phyloP scores from a whole-genome alignment of 1,140 invertebrate genomes.

The Ceratina calcarata region DNA sequence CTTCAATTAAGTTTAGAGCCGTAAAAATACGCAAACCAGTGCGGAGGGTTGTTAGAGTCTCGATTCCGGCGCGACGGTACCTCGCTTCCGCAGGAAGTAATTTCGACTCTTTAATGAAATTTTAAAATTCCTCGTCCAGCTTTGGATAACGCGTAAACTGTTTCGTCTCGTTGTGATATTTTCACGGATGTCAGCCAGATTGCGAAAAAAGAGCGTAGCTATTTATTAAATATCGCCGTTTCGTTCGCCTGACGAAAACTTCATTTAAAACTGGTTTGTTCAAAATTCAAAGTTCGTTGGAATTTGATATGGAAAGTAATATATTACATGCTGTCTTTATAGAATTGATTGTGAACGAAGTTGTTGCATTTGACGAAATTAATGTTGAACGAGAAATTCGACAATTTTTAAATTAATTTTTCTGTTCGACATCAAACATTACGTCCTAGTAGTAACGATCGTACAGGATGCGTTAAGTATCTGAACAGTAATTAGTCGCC shows the following conservation, averaged over 20 bases:
- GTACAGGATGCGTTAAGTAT: too few relatives aligned
- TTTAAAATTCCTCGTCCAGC: slow-evolving; percentile 63
- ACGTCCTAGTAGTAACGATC: too few relatives aligned
- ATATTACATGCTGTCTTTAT: too few relatives aligned
- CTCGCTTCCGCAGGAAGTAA: slow-evolving; percentile 62
- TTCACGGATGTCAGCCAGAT: slow-evolving; percentile 2
- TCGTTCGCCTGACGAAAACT: not conserved
- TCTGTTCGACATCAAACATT: too few relatives aligned
- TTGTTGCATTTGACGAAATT: too few relatives aligned
- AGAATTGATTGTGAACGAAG: too few relatives aligned
- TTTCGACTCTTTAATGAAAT: slow-evolving; percentile 69
- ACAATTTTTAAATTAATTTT: too few relatives aligned
- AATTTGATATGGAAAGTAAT: too few relatives aligned
- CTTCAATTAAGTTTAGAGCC: slow-evolving; percentile 69
- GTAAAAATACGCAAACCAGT: slow-evolving; percentile 60
- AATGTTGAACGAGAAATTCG: too few relatives aligned
- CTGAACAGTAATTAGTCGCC: not conserved
- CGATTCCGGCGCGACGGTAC: too few relatives aligned
- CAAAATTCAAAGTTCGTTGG: not conserved
- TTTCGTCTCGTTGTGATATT: slow-evolving; percentile 44
- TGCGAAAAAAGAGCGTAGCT: not conserved
- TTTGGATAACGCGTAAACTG: slow-evolving; percentile 55
- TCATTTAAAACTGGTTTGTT: not conserved
- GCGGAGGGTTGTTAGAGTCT: slow-evolving; percentile 6
- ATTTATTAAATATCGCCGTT: not conserved